These are phyloP conservation scores for Macaria liturata DNA, from an alignment of 2,888 invertebrate genomes.

Conservation along the genomic window DNA sequence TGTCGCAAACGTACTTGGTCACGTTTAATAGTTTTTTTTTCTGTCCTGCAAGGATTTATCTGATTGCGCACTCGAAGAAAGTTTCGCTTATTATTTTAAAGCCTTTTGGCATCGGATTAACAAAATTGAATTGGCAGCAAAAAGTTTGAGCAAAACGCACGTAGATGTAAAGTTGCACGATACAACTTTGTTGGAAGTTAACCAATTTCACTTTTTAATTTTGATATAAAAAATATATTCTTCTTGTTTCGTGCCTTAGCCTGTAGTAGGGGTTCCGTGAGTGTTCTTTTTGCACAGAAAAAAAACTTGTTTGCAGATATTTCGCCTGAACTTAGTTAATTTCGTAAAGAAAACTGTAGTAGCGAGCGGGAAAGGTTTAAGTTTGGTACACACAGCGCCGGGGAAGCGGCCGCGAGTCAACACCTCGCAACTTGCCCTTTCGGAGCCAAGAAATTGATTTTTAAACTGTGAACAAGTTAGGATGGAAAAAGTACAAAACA, in stretches of 20 bases:
- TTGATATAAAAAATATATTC: slow-evolving; percentile 41
- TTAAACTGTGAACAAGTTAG: slow-evolving; percentile 74
- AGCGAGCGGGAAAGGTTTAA: slow-evolving; percentile 51
- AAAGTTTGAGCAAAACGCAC: slow-evolving; percentile 1
- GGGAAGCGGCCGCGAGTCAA: slow-evolving; percentile 56
- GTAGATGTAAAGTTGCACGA: slow-evolving; percentile 12
- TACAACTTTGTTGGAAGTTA: slow-evolving; percentile 18
- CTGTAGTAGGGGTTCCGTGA: slow-evolving; percentile 45
- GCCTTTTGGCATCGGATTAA: slow-evolving; percentile 7
- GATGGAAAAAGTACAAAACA: slow-evolving; percentile 63
- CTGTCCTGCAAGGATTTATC: slow-evolving; percentile 54
- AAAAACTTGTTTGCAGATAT: slow-evolving; percentile 62
- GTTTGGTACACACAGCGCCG: slow-evolving; percentile 59
- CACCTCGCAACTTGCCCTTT: slow-evolving; percentile 71
- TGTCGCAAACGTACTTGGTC: slow-evolving; percentile 76
- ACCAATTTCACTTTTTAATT: slow-evolving; percentile 18
- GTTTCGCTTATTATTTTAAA: slow-evolving; percentile 23
- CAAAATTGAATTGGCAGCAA: slow-evolving; percentile 7
- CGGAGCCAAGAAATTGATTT: slow-evolving; percentile 75
- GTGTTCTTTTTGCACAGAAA: slow-evolving; percentile 45
- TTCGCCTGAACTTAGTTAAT: slow-evolving; percentile 66
- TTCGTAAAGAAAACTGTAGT: slow-evolving; percentile 60
- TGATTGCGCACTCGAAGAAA: slow-evolving; percentile 28
- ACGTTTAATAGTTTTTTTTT: slow-evolving; percentile 77
- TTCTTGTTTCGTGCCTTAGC: slow-evolving; percentile 39